Evolutionary conservation across 2,888 invertebrate species (phyloP), one percentile per base, ranked within the genome.

Genomic region (Matsumyia berberina): DNA sequence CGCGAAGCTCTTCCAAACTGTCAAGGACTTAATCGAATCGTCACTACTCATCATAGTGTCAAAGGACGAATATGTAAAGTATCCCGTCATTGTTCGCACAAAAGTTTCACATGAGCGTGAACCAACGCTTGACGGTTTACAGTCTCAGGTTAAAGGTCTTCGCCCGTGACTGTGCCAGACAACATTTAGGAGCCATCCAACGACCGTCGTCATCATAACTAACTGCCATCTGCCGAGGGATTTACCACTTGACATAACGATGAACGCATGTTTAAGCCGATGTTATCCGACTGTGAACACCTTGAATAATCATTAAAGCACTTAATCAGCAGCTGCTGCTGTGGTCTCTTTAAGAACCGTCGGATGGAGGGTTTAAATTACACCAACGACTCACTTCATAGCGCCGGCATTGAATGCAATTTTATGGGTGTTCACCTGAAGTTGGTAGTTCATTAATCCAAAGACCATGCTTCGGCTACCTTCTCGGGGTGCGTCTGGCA

Each of bases 381-480:
- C 70, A 76, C 64, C 70, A 31, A 37, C 15, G 17, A 51, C 39
- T 42, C 57, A 42, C 62, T 35, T 55, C 44, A 31, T 37, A 57
- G 46, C 39, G 35, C 70, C 35, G 24, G n/a, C 64, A 51, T 5
- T 39, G 44, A 29, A 72, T 82, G 64, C 66, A 77, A 53, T 72
- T 82, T 66, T 49, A 57, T 64, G 57, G 70, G 64, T 70, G 70
- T 76, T 70, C 81, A 64, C 24, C 66, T 66, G 46, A n/a, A 64
- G 69, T 69, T 66, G 64, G 60, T 72, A 72, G 53, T 82, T 82
- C 72, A 77, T 82, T 76, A 76, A 53, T 53, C 51, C 70, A 15
- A 29, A 11, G 9, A 31, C 29, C 33, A 39, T 37, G 58, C 9
- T n/a, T 7, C 12, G 3, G 24, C 8, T 24, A 66, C 19, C 19